A percentile compares a stretch with the other conserved stretches of the same genome.
phyloP scores from a whole-genome alignment of 1,140 invertebrate genomes.

The Drosophila setifemur region DNA sequence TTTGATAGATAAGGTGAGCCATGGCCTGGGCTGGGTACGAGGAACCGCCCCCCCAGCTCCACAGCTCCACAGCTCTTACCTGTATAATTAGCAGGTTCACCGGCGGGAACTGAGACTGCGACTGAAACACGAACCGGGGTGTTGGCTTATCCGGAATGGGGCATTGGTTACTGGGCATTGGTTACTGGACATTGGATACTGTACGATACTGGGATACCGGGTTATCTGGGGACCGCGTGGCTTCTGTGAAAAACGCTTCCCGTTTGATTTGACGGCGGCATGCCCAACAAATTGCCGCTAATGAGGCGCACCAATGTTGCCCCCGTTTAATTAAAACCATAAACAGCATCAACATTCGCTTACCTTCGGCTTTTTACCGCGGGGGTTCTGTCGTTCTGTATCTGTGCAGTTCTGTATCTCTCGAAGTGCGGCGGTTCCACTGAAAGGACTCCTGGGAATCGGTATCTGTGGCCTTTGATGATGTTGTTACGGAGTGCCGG shows the following conservation, averaged over 20 bases:
- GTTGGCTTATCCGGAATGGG: constrained; percentile 20
- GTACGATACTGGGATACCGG: constrained; percentile 4
- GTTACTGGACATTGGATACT: background rate
- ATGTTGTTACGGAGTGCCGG: constrained; percentile 45
- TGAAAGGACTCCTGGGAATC: constrained; percentile 69
- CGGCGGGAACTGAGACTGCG: constrained; percentile 9
- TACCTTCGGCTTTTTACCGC: constrained; percentile 35
- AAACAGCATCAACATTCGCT: constrained; percentile 47
- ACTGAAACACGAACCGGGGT: background rate
- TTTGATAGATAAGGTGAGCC: constrained; percentile 55
- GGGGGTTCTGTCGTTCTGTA: constrained; percentile 1
- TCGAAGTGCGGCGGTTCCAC: constrained; percentile 2
- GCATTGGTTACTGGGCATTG: background rate
- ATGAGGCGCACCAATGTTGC: constrained; percentile 66
- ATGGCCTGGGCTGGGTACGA: background rate
- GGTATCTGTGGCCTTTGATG: constrained; percentile 40
- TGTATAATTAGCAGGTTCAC: constrained; percentile 60
- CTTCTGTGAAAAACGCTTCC: constrained; percentile 48
- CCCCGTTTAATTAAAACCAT: constrained; percentile 71
- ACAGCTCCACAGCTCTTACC: constrained; percentile 22
- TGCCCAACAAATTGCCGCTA: constrained; percentile 75
- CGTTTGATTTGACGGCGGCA: constrained; percentile 60
- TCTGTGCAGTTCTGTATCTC: constrained; percentile 25
- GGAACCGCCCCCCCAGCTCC: constrained; percentile 19
- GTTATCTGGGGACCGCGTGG: constrained; percentile 42